Conservation (phyloP, 1,140 invertebrate species). For the Ooceraea biroi region DNA sequence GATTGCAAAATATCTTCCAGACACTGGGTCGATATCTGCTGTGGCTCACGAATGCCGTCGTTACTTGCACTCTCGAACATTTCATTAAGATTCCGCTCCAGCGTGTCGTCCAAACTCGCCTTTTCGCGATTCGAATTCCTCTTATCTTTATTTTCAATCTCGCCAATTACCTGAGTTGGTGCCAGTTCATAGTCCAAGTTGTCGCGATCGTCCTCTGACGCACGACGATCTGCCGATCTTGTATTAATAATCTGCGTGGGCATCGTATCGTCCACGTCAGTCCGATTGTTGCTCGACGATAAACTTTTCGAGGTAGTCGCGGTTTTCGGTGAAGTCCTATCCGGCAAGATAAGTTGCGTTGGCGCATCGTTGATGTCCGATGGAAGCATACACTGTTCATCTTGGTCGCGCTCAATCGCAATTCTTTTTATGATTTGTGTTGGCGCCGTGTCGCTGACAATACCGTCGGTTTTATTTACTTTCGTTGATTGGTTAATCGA, state of each 20-base stretch:
- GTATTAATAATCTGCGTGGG: slow-evolving; percentile 56
- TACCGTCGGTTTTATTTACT: background rate
- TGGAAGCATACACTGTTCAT: background rate
- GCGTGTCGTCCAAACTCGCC: slow-evolving; percentile 69
- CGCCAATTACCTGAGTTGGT: slow-evolving; percentile 52
- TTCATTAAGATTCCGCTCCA: slow-evolving; percentile 75
- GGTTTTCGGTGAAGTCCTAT: background rate
- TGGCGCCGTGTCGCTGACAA: background rate
- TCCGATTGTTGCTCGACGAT: background rate
- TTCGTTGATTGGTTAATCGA: background rate
- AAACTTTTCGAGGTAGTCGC: background rate
- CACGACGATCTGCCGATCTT: background rate
- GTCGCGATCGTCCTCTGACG: slow-evolving; percentile 6
- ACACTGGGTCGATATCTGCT: slow-evolving; percentile 74
- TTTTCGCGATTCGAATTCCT: background rate
- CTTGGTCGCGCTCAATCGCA: background rate
- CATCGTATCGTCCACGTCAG: background rate
- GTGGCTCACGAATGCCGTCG: slow-evolving; percentile 44
- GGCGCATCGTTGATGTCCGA: background rate
- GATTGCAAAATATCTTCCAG: slow-evolving; percentile 71
- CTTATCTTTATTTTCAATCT: slow-evolving; percentile 10
- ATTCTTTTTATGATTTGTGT: slow-evolving; percentile 21
- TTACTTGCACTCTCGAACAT: slow-evolving; percentile 72
- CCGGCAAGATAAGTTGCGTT: slow-evolving; percentile 25
- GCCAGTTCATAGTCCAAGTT: slow-evolving; percentile 63